Base-by-base conservation (phyloP, 2,888 invertebrate species). In the Orthosia gracilis region DNA sequence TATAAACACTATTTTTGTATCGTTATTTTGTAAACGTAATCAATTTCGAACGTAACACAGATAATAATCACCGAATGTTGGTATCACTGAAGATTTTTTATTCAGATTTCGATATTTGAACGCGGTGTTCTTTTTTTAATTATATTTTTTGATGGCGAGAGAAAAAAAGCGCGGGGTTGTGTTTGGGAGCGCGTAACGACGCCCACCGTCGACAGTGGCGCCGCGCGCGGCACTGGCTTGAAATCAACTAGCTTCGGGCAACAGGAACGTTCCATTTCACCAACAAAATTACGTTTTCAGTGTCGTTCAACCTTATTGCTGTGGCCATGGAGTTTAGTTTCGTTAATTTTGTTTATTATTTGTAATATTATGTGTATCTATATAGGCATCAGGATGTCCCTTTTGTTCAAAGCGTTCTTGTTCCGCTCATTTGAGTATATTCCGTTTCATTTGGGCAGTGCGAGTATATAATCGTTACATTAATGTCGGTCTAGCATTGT, bases 141-240 rank as follows among this genome's bases (percentile, higher is more conserved):
- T 79, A 81, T 86, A 85, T 67, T 74, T 86, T 83, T 86, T 87
- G 78, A 70, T 76, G 82, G 86, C 86, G 83, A 85, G 84, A 83
- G 82, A 79, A 83, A 87, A 83, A 91, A 91, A 85, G 85, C 92
- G 92, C 93, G 93, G 89, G 90, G 79, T 88, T 84, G 83, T 64
- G 73, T 85, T 85, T 83, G 85, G 80, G 85, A 86, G 91, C 92
- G 93, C 92, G 92, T 90, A 91, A 92, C 93, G 93, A 93, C 95
- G 94, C 93, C 93, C 92, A 91, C 95, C 95, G 92, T 87, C 92
- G 89, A 93, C 90, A 92, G 94, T 94, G 96, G 95, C 96, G 96
- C 95, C 95, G 90, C 95, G 92, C 90, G 92, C 95, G 95, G 94
- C 94, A 96, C 96, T 96, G 96, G 88, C 92, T 91, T 90, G 89